A percentile compares a stretch with the other conserved stretches of the same genome.
Conservation (phyloP, 2,113 vertebrate species). For the Recurvirostra avosetta region DNA sequence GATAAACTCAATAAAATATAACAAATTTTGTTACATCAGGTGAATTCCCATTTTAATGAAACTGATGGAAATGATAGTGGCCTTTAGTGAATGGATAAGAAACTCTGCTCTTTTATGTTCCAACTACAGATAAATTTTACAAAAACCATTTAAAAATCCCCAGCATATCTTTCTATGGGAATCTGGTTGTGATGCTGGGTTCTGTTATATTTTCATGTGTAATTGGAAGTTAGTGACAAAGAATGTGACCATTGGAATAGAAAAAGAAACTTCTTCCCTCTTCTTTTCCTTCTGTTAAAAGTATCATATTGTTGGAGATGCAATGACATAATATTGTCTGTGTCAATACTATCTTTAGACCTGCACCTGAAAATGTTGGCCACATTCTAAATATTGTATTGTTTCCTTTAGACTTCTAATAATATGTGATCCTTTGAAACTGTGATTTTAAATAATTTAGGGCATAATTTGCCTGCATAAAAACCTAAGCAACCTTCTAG, state of each 20-base stretch:
- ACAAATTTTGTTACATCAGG: not conserved
- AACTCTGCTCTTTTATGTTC: not conserved
- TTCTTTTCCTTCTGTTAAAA: not conserved
- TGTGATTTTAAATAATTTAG: not conserved
- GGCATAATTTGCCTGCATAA: not conserved
- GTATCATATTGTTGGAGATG: not conserved
- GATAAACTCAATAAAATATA: not conserved
- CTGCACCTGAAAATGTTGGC: not conserved
- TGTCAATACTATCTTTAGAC: not conserved
- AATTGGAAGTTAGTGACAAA: not conserved
- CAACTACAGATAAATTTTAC: not conserved
- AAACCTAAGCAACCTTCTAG: not conserved
- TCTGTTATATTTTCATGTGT: not conserved
- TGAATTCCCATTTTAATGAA: not conserved
- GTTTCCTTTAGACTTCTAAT: not conserved
- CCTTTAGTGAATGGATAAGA: not conserved
- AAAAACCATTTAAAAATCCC: not conserved
- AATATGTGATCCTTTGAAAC: not conserved
- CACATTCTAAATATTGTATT: not conserved
- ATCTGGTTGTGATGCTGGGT: not conserved
- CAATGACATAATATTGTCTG: not conserved
- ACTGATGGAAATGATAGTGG: not conserved
- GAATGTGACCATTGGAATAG: not conserved
- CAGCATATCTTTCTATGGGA: fast-evolving
- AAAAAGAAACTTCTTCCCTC: not conserved